Evolutionary conservation across 2,113 vertebrate species (phyloP).

Genomic region (Nasalis larvatus): DNA sequence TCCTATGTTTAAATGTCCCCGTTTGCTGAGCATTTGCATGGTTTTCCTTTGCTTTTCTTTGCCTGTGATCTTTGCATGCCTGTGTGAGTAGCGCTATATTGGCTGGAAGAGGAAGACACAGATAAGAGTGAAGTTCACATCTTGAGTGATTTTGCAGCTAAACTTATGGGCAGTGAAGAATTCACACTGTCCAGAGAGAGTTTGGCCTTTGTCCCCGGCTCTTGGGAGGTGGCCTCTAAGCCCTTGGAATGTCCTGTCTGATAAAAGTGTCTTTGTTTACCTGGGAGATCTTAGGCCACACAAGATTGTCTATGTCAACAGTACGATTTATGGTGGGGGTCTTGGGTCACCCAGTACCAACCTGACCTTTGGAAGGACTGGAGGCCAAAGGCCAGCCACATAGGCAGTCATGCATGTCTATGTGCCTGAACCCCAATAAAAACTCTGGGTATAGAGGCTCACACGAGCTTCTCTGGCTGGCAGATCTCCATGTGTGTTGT

Average conservation of each 20-base stretch:
- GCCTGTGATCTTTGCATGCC: not conserved
- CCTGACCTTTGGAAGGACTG: not conserved
- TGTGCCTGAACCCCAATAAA: not conserved
- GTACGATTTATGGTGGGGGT: not conserved
- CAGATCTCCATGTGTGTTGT: fast-evolving
- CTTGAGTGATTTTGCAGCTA: not conserved
- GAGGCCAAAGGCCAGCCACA: not conserved
- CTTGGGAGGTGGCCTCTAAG: not conserved
- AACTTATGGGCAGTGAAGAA: not conserved
- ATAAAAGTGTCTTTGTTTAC: not conserved
- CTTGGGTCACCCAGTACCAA: not conserved
- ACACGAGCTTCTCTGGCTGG: not conserved
- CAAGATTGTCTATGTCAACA: not conserved
- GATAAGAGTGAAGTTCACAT: not conserved
- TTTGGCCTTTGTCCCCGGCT: not conserved
- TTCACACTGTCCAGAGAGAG: not conserved
- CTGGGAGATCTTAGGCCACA: not conserved
- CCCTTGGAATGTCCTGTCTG: not conserved
- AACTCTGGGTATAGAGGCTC: not conserved
- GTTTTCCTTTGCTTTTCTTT: not conserved
- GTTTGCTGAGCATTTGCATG: not conserved
- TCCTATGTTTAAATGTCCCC: too few relatives aligned
- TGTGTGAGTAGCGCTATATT: fast-evolving
- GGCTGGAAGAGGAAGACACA: not conserved
- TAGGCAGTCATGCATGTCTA: not conserved